Evolutionary conservation across 2,113 vertebrate genomes (phyloP).

Genomic region (Lipophrys pholis): DNA sequence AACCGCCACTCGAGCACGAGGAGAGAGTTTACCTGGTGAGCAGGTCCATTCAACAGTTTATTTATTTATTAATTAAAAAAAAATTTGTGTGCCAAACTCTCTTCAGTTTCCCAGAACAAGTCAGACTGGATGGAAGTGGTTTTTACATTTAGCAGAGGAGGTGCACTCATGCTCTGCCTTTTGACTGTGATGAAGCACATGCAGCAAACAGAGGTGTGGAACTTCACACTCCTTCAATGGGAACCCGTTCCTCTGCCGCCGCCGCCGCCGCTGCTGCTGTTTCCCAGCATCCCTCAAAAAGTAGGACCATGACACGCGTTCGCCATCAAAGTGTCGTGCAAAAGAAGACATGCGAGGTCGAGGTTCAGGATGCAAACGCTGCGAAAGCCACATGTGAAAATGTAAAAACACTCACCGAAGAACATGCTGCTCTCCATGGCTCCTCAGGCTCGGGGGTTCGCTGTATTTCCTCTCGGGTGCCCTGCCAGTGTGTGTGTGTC

Average conservation of each 20-base stretch:
- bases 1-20: neutral
- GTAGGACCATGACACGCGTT: neutral
- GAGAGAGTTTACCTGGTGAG: conserved; percentile 10
- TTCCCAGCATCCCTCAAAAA: conserved; percentile 6
- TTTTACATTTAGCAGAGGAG: conserved; percentile 22
- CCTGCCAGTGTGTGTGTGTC: conserved; percentile 79
- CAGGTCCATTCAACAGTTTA: conserved; percentile 39
- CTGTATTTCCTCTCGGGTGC: conserved; percentile 85
- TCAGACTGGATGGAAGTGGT: conserved; percentile 15
- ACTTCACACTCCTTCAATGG: conserved; percentile 47
- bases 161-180: conserved; percentile 24
- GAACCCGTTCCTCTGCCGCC: conserved; percentile 48
- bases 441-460: conserved; percentile 86
- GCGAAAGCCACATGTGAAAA: too few relatives aligned
- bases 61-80: too few relatives aligned
- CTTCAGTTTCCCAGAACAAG: conserved; percentile 40
- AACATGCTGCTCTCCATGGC: conserved; percentile 97
- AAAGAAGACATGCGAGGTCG: neutral
- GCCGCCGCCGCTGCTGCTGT: neutral
- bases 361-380: conserved; percentile 1
- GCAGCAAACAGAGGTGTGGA: conserved; percentile 23
- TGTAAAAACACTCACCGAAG: conserved; percentile 91
- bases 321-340: neutral
- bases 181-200: conserved; percentile 48
- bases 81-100: conserved; percentile 32